Base-by-base conservation (phyloP, 2,888 invertebrate genomes). In the Agrotis clavis region DNA sequence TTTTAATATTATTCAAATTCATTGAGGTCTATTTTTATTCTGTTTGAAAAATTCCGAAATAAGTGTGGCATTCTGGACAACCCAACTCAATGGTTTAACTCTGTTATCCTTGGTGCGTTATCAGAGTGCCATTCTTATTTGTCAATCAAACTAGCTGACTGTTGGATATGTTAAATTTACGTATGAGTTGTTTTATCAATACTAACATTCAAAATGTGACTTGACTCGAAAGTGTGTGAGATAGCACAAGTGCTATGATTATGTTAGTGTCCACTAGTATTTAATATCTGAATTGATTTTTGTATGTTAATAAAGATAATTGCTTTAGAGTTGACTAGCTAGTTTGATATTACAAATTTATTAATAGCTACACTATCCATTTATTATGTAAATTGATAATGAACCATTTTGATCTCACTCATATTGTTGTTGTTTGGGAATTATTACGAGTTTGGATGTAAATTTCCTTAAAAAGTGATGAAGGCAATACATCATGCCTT, bases 1-100 rank as follows among this genome's bases (percentile, higher is more conserved):
- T 96, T 95, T 95, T 96, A 95, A 95, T 95, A 93, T 95, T 95
- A 95, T 95, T 93, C 88, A 87, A 91, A 92, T 89, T 90, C 90
- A 86, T 89, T 88, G 89, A 89, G 83, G 88, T 89, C 86, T 89
- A 85, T 78, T 84, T 87, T 86, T 81, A 87, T 86, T 88, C 86
- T 86, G 84, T 88, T 88, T 81, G 73, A 68, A 78, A 76, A 30
- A 71, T 71, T 72, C 54, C 59, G 54, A 64, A 75, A 66, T 65
- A 30, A 53, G 62, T 57, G 41, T 78, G 66, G 74, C 48, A 70
- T 67, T 79, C n/a, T 35, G 72, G 64, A 66, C 61, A 54, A 21
- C 50, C 19, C 9, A 1, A 56, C 53, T 9, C 9, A 45, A 51
- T n/a, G 54, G 68, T 30, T 67, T 65, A 54, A 60, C 16, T 51